These are phyloP conservation scores for Echinarachnius parma DNA, from an alignment of 53 echinoderm and acorn worm species.

Conservation along the genomic window DNA sequence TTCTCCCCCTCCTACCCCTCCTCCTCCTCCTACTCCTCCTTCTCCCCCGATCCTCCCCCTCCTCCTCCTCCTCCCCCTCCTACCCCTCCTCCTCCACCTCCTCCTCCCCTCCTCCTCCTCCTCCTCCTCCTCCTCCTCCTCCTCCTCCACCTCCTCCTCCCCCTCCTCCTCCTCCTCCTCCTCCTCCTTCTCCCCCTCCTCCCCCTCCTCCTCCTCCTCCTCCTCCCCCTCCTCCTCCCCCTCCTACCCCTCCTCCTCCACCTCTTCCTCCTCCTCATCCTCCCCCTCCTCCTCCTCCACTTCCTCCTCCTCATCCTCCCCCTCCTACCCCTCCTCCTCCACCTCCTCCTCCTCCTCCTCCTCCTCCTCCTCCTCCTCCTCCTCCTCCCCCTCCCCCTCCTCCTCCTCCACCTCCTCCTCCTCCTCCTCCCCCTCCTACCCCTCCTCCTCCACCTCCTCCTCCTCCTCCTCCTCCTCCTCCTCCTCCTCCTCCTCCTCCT, in stretches of 20 bases:
- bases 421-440: not conserved
- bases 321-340: no score
- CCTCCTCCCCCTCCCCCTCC: not conserved
- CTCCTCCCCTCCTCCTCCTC: not conserved
- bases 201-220: not conserved
- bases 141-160: not conserved
- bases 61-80: not conserved
- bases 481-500: not conserved
- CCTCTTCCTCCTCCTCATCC: not conserved
- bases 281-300: no score
- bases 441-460: not conserved
- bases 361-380: not conserved
- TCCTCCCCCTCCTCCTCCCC: not conserved
- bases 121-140: not conserved
- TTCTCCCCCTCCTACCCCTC: not conserved
- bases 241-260: not conserved
- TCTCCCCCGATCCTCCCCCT: not conserved
- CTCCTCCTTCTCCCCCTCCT: not conserved
- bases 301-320: no score
- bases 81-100: not conserved
- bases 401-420: no score
- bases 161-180: not conserved
- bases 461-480: not conserved
- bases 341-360: not conserved
- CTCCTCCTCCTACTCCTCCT: not conserved